phyloP scores from a whole-genome alignment of 2,797 vertebrate species.

The Coccyzus lansbergi region DNA sequence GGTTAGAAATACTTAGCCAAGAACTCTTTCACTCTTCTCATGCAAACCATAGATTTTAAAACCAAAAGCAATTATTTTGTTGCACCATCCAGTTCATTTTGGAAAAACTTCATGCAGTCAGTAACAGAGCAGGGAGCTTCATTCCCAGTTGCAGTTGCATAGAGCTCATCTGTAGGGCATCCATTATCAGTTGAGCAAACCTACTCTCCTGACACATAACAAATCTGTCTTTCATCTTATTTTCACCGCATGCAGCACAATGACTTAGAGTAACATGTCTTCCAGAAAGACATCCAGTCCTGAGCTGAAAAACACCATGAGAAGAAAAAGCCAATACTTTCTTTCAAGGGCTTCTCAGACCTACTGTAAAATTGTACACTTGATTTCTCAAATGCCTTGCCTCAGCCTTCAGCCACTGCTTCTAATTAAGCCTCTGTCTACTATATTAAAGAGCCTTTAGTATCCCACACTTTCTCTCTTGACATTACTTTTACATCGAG shows the following conservation, averaged over 20 bases:
- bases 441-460: slow-evolving; percentile 43
- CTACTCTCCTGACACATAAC: background rate
- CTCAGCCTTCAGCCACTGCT: slow-evolving; percentile 45
- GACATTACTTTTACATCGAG: slow-evolving; percentile 24
- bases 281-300: background rate
- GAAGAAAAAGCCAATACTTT: background rate
- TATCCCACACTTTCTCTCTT: slow-evolving; percentile 1
- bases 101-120: background rate
- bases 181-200: background rate
- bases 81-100: background rate
- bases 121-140: background rate
- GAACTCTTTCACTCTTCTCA: background rate
- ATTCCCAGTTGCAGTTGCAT: background rate
- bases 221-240: background rate
- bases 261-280: background rate
- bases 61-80: background rate
- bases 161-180: background rate
- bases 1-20: background rate
- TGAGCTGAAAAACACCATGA: background rate
- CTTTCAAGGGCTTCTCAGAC: slow-evolving; percentile 7
- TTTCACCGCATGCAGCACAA: background rate
- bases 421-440: slow-evolving; percentile 44
- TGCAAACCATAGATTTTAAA: background rate
- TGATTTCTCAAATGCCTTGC: slow-evolving; percentile 33
- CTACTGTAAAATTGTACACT: background rate